A percentile compares a stretch with the other conserved stretches of the same genome.
Conservation (phyloP, 2,888 invertebrate species). For the Drosophila nr. fundita region DNA sequence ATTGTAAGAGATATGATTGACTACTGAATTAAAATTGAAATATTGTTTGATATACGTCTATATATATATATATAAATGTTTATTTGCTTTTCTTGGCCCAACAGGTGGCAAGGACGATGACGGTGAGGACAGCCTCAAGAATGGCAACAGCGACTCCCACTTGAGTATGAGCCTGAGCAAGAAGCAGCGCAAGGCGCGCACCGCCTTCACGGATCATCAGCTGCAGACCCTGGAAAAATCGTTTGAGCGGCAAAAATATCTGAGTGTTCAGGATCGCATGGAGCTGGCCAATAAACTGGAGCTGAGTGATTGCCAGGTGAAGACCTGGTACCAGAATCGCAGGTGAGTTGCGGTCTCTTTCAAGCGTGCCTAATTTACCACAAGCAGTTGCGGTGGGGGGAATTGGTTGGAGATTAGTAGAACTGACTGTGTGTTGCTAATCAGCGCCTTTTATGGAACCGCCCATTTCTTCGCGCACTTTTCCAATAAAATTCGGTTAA, state of each 20-base stretch:
- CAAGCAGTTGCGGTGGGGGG: neutral
- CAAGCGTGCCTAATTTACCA: slow-evolving; percentile 32
- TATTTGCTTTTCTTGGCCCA: slow-evolving; percentile 5
- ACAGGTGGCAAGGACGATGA: slow-evolving; percentile 94
- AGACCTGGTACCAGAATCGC: slow-evolving; percentile 99
- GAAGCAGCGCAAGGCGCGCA: slow-evolving; percentile 98
- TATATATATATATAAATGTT: too few species aligned
- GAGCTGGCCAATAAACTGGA: slow-evolving; percentile 98
- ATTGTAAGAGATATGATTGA: neutral
- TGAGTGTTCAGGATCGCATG: slow-evolving; percentile 98
- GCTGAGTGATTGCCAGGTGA: slow-evolving; percentile 99
- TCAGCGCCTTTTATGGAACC: slow-evolving; percentile 75
- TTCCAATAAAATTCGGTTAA: slow-evolving; percentile 75
- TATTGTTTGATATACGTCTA: neutral
- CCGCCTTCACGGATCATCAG: slow-evolving; percentile 99
- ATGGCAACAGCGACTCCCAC: slow-evolving; percentile 72
- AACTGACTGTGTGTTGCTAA: slow-evolving; percentile 44
- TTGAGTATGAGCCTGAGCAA: slow-evolving; percentile 88
- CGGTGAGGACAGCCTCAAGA: slow-evolving; percentile 85
- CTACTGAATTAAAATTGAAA: neutral
- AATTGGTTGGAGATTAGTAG: neutral
- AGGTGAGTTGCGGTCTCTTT: slow-evolving; percentile 88
- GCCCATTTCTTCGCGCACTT: slow-evolving; percentile 80
- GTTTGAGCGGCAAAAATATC: slow-evolving; percentile 98
- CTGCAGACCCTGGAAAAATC: slow-evolving; percentile 98